Evolutionary conservation across 2,888 invertebrate genomes (phyloP).

Genomic region (Melinaea menophilus): DNA sequence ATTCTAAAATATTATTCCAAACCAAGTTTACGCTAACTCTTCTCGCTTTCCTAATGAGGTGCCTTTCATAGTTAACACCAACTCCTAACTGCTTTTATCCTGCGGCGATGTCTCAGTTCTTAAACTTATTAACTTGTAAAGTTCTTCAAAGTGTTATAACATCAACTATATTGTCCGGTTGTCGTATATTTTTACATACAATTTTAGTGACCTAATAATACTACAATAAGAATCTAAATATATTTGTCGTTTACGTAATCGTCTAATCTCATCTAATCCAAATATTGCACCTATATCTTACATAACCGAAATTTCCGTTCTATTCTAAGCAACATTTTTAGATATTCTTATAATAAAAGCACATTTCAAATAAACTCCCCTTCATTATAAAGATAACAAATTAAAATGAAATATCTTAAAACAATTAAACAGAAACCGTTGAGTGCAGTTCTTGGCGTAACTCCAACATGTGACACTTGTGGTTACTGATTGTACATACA

Average conservation of each 20-base stretch:
- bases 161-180: not conserved
- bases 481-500: constrained; percentile 24
- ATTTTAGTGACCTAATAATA: too few relatives aligned
- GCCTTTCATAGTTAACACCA: constrained; percentile 32
- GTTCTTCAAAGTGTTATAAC: not conserved
- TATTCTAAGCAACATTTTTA: not conserved
- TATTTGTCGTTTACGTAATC: too few relatives aligned
- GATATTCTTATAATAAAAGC: not conserved
- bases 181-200: too few relatives aligned
- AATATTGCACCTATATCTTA: too few relatives aligned
- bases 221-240: too few relatives aligned
- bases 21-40: constrained; percentile 29
- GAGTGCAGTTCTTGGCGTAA: constrained; percentile 33
- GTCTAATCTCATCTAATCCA: too few relatives aligned
- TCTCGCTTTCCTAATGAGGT: constrained; percentile 33
- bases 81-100: constrained; percentile 18
- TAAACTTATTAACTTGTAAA: constrained; percentile 3
- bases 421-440: constrained; percentile 30
- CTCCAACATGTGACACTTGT: constrained; percentile 34
- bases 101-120: constrained; percentile 7
- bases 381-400: constrained; percentile 20
- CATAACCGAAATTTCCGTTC: not conserved
- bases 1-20: constrained; percentile 31
- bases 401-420: constrained; percentile 31
- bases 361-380: not conserved